Evolutionary conservation across 1,140 invertebrate genomes (phyloP), one percentile per base, ranked within the genome.

Genomic region (Oedothorax gibbosus): DNA sequence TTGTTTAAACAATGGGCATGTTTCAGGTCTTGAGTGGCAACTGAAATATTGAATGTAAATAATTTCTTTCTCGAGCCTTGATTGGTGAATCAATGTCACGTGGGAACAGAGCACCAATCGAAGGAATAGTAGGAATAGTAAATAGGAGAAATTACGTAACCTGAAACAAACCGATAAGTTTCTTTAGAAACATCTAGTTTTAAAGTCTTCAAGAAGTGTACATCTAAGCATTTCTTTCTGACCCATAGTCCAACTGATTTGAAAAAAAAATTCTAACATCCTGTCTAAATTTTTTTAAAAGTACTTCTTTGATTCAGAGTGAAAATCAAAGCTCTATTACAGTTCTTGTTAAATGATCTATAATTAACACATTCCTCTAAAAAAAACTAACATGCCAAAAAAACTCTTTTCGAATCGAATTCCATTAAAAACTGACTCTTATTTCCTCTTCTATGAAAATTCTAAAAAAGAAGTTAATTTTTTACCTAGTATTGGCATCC

Each of bases 401-500:
- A 60, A 60, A 60, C 57, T 4, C 57, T 60, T n/a, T 60, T 60
- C 35, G 35, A 60, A 60, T 6, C n/a, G 4, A 60, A 60, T 60
- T 14, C n/a, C 35, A 35, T 60, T 60, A 60, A 4, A n/a, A 60
- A 60, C n/a, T 3, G 3, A 14, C n/a, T 60, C 12, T 60, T 12
- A 60, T 14, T 60, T 60, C 7, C 12, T 14, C 57, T 60, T 60
- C n/a, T 12, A 60, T 60, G 12, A 14, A 14, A 6, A 60, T 60
- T 12, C 57, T 60, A 3, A 60, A 60, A 60, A 60, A 60, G 57
- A 60, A 60, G n/a, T 60, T 5, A 60, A 60, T 60, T 60, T 81
- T 69, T 57, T 10, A 14, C n/a, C 6, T 15, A 21, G 7, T 71
- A 79, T 79, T 68, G 78, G 57, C 66, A 71, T 71, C 78, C 78